A percentile compares a stretch with the other conserved stretches of the same genome.
phyloP scores from a whole-genome alignment of 2,113 vertebrate genomes.

The Scartelaos histophorus region DNA sequence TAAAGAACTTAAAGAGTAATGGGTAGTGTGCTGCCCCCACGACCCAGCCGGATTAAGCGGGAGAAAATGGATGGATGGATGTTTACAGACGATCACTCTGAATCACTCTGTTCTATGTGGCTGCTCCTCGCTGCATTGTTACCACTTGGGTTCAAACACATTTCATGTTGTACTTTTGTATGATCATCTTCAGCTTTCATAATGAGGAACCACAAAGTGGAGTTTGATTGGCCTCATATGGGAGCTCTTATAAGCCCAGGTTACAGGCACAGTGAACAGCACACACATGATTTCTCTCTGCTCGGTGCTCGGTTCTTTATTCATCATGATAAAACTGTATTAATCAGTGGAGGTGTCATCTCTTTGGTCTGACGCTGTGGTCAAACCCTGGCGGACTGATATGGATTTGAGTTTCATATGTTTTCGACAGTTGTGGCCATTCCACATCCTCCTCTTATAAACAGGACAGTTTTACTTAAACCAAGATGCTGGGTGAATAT shows the following conservation, averaged over 20 bases:
- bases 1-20: too few relatives aligned
- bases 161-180: constrained; percentile 18
- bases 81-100: background rate
- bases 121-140: constrained; percentile 13
- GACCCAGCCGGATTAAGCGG: too few relatives aligned
- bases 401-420: constrained; percentile 55
- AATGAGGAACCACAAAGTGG: constrained; percentile 58
- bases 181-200: constrained; percentile 46
- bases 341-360: constrained; percentile 58
- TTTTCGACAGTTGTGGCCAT: constrained; percentile 33
- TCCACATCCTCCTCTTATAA: constrained; percentile 28
- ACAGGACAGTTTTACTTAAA: constrained; percentile 3
- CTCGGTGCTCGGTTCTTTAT: constrained; percentile 29
- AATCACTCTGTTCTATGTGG: background rate
- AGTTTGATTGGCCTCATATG: constrained; percentile 60
- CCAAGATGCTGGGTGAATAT: constrained; percentile 12
- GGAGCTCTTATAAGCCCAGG: constrained; percentile 51
- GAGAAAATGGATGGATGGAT: too few relatives aligned
- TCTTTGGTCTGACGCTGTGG: constrained; percentile 41
- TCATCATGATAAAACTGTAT: constrained; percentile 52
- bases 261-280: constrained; percentile 34
- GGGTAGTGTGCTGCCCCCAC: too few relatives aligned
- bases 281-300: constrained; percentile 36
- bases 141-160: constrained; percentile 16
- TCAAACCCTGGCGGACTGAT: constrained; percentile 32